Base-by-base conservation (phyloP, 2,888 invertebrate genomes). In the Pseudococcus longispinus region DNA sequence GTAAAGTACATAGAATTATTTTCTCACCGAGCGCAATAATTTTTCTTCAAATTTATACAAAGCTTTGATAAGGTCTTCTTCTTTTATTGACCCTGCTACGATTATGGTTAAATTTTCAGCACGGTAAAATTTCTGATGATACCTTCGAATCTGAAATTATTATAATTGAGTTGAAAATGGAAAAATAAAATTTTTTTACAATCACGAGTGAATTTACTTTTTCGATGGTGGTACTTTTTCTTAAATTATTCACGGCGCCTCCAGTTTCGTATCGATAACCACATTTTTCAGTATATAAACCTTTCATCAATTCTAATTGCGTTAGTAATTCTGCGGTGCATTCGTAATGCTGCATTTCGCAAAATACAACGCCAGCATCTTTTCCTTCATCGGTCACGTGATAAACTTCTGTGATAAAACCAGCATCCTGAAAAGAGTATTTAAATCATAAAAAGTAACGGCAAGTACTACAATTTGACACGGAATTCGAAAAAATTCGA, bases 321-420 rank as follows among this genome's bases (percentile, higher is more conserved):
- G 94, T 93, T 88, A 94, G 92, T 87, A 94, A 93, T 90, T 95
- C 95, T 5, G 95, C 95, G n/a, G 93, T 93, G 90, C 96, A 96
- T 90, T 97, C 97, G 44, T 93, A 90, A 0, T 95, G 96, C 91
- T 97, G 97, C 96, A 97, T 97, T 92, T 98, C 98, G 91, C 96
- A 96, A 90, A 98, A 98, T n/a, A 98, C 97, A 18, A 98, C 96
- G 23, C 98, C 98, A 15, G 95, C 96, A 92, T 98, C 95, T 89
- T 96, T 94, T 0, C 97, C 98, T 88, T 95, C 94, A 0, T 94
- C 95, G 89, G 95, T 96, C 88, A 98, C 93, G 90, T 98, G 97
- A 91, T 98, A 97, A 0, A 98, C 97, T 92, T 98, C 98, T 0
- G 97, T 98, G 42, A 94, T 92, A 90, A 94, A 98, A 2, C 94